Percentiles rank a stretch among this genome's conserved stretches.
Conservation (phyloP, 2,888 invertebrate species). For the Leucophora obtusa region DNA sequence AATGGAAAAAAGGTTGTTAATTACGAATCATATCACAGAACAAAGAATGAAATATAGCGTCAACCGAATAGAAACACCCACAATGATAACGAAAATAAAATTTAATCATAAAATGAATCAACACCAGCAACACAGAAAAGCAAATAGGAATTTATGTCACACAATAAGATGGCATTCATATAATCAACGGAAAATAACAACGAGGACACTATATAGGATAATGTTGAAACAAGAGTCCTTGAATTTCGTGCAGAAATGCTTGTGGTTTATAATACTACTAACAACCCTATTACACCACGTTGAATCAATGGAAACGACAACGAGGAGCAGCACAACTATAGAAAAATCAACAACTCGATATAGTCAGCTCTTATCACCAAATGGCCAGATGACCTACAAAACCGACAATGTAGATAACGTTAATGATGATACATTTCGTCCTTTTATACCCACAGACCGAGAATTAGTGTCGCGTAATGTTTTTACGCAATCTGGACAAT, state of each 20-base stretch:
- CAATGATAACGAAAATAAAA: constrained; percentile 14
- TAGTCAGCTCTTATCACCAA: constrained; percentile 69
- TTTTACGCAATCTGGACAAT: constrained; percentile 75
- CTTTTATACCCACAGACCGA: constrained; percentile 71
- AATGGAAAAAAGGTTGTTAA: constrained; percentile 20
- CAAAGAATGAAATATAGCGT: constrained; percentile 8
- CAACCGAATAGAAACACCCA: background rate
- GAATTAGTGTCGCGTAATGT: constrained; percentile 73
- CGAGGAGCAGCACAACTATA: constrained; percentile 17
- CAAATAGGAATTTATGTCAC: background rate
- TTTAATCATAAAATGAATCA: constrained; percentile 18
- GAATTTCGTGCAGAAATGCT: constrained; percentile 21
- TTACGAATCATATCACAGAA: constrained; percentile 25
- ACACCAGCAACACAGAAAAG: background rate
- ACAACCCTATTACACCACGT: constrained; percentile 6
- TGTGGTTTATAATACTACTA: constrained; percentile 35
- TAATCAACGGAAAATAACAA: background rate
- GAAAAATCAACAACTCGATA: constrained; percentile 39
- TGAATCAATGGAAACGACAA: constrained; percentile 27
- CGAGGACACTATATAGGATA: background rate
- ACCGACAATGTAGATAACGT: background rate
- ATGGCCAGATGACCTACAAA: constrained; percentile 20
- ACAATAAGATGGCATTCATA: background rate
- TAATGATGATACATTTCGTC: constrained; percentile 73
- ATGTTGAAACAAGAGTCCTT: constrained; percentile 14